phyloP scores from a whole-genome alignment of 2,797 vertebrate genomes.

The Peromyscus nudipes region DNA sequence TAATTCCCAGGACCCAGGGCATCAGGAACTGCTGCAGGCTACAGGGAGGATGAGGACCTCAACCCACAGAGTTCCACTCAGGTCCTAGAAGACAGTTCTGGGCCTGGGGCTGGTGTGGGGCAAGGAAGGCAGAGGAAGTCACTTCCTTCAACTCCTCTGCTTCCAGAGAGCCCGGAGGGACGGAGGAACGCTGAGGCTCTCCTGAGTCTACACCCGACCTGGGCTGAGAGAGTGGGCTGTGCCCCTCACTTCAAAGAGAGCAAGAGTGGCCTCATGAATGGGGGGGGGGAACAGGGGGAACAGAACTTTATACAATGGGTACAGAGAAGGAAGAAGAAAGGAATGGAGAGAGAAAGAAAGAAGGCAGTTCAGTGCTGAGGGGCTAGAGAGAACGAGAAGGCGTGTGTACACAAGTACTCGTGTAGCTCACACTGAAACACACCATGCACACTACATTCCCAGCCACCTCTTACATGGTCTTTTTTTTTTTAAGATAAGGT shows the following conservation, averaged over 20 bases:
- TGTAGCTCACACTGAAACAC: no score
- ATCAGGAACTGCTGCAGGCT: background rate
- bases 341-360: background rate
- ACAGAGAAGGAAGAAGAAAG: background rate
- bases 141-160: background rate
- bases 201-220: background rate
- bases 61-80: background rate
- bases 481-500: background rate
- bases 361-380: background rate
- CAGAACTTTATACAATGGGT: background rate
- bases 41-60: background rate
- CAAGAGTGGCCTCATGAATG: background rate
- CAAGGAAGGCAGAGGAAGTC: no score
- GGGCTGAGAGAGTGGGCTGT: background rate
- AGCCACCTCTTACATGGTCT: background rate
- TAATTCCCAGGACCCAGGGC: background rate
- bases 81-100: background rate
- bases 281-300: background rate
- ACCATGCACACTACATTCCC: no score
- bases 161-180: background rate
- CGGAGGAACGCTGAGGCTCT: background rate
- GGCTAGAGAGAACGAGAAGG: background rate
- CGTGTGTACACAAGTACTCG: fast-evolving
- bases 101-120: background rate
- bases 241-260: background rate